Conservation (phyloP, 2,797 vertebrate species). For the Vespertilio murinus region DNA sequence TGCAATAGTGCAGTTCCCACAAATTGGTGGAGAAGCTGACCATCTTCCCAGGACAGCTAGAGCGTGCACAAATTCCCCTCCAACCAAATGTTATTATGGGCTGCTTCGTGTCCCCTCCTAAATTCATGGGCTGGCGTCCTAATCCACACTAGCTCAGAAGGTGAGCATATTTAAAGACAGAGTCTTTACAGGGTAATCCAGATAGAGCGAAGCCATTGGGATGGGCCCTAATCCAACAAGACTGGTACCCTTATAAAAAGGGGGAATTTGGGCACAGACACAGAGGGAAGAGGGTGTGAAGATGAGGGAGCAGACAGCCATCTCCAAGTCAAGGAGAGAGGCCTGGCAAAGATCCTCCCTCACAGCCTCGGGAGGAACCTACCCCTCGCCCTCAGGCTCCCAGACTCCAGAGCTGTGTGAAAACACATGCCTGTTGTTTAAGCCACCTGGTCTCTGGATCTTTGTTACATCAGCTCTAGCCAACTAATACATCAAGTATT, state of each 20-base stretch:
- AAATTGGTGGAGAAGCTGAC: not conserved
- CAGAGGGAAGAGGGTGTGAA: not conserved
- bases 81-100: too few species aligned
- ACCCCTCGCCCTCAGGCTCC: not conserved
- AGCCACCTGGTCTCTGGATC: not conserved
- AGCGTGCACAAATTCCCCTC: not conserved
- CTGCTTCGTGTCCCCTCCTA: not conserved
- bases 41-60: not conserved
- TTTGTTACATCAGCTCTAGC: not conserved
- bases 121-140: not conserved
- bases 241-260: not conserved
- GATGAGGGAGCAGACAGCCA: not conserved
- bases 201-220: not conserved
- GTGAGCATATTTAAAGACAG: not conserved
- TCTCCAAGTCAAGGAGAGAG: not conserved
- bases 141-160: not conserved
- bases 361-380: not conserved
- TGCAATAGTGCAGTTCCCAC: rapidly evolving
- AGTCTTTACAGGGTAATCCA: not conserved
- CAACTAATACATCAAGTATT: not conserved
- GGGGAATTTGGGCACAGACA: not conserved
- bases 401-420: not conserved
- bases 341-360: not conserved
- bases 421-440: not conserved
- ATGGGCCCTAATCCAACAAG: not conserved